phyloP scores from a whole-genome alignment of 2,888 invertebrate genomes.

The Dascillus cervinus region DNA sequence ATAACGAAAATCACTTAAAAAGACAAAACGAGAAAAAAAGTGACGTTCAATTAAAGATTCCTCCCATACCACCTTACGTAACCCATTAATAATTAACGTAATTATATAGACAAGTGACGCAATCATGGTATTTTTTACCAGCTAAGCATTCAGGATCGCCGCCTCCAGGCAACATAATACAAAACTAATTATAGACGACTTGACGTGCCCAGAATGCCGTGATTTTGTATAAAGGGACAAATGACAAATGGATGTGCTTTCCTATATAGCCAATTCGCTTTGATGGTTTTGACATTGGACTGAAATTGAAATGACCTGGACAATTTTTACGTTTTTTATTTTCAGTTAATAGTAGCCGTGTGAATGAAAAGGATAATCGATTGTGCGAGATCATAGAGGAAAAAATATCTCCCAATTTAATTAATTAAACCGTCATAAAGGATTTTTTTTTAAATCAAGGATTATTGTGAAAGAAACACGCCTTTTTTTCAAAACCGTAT shows the following conservation, averaged over 20 bases:
- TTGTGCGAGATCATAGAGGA: too few relatives aligned
- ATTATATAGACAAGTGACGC: conserved; percentile 30
- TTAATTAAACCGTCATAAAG: too few relatives aligned
- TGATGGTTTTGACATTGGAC: conserved; percentile 20
- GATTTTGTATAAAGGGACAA: conserved; percentile 37
- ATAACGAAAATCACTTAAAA: too few relatives aligned
- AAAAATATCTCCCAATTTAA: too few relatives aligned
- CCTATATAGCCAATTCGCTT: conserved; percentile 4
- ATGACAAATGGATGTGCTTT: conserved; percentile 34
- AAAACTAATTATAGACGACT: conserved; percentile 38
- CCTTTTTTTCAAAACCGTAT: too few relatives aligned
- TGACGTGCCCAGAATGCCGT: conserved; percentile 33
- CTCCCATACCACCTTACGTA: conserved; percentile 28
- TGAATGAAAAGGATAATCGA: too few relatives aligned
- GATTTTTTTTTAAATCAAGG: too few relatives aligned
- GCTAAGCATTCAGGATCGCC: conserved; percentile 25
- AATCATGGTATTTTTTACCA: conserved; percentile 24
- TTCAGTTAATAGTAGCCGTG: too few relatives aligned
- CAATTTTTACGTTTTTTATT: too few relatives aligned
- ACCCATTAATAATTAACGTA: conserved; percentile 28
- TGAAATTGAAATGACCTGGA: background rate
- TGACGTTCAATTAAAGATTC: conserved; percentile 11
- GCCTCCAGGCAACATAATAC: conserved; percentile 27
- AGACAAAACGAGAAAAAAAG: conserved; percentile 1
- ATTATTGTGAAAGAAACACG: too few relatives aligned